Evolutionary conservation across 1,140 invertebrate species (phyloP), one percentile per base, ranked within the genome.

Genomic region (Megalonaias nervosa): DNA sequence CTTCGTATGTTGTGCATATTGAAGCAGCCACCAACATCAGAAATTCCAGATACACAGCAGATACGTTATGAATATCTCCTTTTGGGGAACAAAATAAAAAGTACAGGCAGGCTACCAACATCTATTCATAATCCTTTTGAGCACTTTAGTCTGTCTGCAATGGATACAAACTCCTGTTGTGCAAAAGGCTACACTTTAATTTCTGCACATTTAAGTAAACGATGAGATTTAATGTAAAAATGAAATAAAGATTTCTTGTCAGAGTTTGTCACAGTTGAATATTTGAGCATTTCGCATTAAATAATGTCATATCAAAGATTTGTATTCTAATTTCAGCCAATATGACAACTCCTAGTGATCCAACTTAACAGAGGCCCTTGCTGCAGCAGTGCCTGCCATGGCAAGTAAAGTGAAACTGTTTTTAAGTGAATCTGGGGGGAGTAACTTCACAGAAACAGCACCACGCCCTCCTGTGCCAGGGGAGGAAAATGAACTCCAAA

Each of bases 401-500:
- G 56, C 83, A 62, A 87, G 84, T 78, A 87, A 87, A 82, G 88
- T 89, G 58, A 83, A 85, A 74, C 84, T 86, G 74, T 90, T 88
- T 82, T 86, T 90, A 67, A 86, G 81, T 72, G 86, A 90, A 75
- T 87, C 87, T 66, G 89, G 87, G 60, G 89, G 89, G 16, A 88
- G 83, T 69, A 90, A 88, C 65, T 91, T 91, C 78, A 89, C 89
- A 57, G 90, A 90, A 78, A 86, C 84, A 26, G 85, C 87, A 60
- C 86, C 86, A 16, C 82, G 90, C 17, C 90, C 90, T 31, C 90
- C 90, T 48, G 88, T 89, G 31, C 88, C 86, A 21, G 90, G 90
- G 26, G 89, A 91, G 77, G 90, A 91, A 77, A 91, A 90, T 87
- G 90, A 90, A 75, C 86, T 86, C 38, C 84, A 86, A 62, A 87